A percentile compares a stretch with the other conserved stretches of the same genome.
Evolutionary conservation across 2,888 invertebrate species (phyloP).

Genomic region (Sthenelais limicola): DNA sequence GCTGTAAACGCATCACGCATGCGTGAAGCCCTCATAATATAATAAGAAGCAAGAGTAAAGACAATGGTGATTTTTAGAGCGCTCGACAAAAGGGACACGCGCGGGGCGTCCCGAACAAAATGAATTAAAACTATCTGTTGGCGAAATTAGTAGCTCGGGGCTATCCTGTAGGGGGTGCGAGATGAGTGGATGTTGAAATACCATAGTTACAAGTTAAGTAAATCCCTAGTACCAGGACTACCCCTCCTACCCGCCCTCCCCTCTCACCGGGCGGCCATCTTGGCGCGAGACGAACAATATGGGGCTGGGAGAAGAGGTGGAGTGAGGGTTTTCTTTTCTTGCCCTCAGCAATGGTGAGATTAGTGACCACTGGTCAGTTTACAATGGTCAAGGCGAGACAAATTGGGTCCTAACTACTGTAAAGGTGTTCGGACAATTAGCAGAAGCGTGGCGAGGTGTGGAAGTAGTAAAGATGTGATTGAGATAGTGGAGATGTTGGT

Average conservation of each 20-base stretch:
- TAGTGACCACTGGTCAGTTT: background rate
- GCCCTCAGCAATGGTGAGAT: conserved; percentile 22
- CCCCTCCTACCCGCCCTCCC: background rate
- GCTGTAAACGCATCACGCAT: conserved; percentile 29
- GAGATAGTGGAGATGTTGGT: no score
- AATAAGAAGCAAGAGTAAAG: conserved; percentile 8
- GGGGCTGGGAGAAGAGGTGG: background rate
- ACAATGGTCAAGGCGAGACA: conserved; percentile 18
- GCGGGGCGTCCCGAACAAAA: background rate
- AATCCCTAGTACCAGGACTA: no score
- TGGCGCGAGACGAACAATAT: background rate
- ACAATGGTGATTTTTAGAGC: conserved; percentile 34
- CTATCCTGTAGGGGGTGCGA: background rate
- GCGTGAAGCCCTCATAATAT: background rate
- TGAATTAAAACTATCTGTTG: no score
- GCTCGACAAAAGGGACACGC: conserved; percentile 14
- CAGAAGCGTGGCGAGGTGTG: no score
- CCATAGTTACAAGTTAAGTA: no score
- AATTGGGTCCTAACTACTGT: conserved; percentile 10
- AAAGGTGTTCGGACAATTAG: no score
- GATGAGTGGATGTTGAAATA: no score
- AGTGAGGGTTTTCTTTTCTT: conserved; percentile 20
- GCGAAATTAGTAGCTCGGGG: no score
- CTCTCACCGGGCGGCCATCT: background rate
- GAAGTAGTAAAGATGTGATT: no score